Evolutionary conservation across 2,888 invertebrate species (phyloP).

Genomic region (Mycogona germanica): DNA sequence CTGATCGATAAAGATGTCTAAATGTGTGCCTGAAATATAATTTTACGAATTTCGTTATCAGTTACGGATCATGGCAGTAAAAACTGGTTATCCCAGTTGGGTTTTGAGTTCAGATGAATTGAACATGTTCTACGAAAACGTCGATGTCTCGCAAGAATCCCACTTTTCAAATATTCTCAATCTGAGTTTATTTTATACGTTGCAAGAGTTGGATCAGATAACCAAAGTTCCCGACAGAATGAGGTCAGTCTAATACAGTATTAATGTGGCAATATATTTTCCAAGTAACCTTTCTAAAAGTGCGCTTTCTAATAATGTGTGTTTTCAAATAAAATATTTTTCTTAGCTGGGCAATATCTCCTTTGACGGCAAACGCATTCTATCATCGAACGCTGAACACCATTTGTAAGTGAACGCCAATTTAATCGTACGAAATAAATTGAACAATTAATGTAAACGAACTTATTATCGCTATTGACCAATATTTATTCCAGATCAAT

Average conservation of each 20-base stretch:
- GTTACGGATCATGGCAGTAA: background rate
- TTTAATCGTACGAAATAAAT: background rate
- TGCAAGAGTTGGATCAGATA: background rate
- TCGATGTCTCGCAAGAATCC: background rate
- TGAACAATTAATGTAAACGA: background rate
- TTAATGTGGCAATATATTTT: too few species aligned
- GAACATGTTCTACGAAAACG: background rate
- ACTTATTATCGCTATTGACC: too few species aligned
- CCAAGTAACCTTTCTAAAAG: too few species aligned
- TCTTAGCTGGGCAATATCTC: background rate
- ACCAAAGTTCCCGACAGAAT: background rate
- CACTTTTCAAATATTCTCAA: background rate
- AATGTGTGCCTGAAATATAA: too few species aligned
- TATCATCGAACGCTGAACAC: background rate
- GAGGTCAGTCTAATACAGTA: too few species aligned
- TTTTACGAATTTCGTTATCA: background rate
- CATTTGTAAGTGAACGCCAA: slow-evolving; percentile 1
- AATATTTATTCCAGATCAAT: too few species aligned
- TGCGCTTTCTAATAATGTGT: too few species aligned
- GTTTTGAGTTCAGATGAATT: background rate
- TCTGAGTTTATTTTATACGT: background rate
- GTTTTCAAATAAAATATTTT: too few species aligned
- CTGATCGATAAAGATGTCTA: too few species aligned
- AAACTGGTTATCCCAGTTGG: background rate
- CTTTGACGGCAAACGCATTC: background rate